These are phyloP conservation scores for Lerista edwardsae DNA, from an alignment of 2,797 vertebrate genomes.

Conservation along the genomic window DNA sequence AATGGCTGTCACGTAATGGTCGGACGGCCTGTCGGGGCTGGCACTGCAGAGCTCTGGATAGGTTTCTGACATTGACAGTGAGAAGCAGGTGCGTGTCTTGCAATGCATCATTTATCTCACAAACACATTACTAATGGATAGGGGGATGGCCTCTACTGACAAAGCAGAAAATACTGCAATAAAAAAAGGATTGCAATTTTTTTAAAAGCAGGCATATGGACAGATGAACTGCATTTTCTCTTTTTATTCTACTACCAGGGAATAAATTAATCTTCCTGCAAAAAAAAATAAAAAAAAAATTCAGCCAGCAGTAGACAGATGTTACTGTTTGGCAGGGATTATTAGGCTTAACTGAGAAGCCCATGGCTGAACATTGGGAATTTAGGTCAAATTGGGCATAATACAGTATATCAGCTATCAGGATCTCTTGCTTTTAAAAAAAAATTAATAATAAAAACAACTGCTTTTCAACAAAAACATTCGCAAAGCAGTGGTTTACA, in stretches of 20 bases:
- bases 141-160: constrained; percentile 1
- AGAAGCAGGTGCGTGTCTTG: constrained; percentile 61
- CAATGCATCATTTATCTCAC: constrained; percentile 33
- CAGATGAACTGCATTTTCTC: not conserved
- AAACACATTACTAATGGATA: fast-evolving
- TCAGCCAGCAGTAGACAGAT: not conserved
- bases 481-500: too few species aligned
- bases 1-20: not conserved
- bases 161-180: constrained; percentile 5
- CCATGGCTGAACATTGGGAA: not conserved
- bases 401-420: not conserved
- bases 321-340: not conserved
- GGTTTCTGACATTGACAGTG: constrained; percentile 50
- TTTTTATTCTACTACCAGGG: not conserved
- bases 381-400: not conserved
- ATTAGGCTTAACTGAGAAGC: not conserved
- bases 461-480: too few species aligned
- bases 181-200: not conserved
- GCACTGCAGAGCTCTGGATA: constrained; percentile 27
- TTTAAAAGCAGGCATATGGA: too few species aligned
- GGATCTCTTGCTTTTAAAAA: not conserved
- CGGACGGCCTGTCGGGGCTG: fast-evolving
- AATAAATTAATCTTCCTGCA: not conserved
- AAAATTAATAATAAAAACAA: too few species aligned
- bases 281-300: constrained; percentile 1